Evolutionary conservation across 23 tunicate species (phyloP), one percentile per base, ranked within the genome.

Genomic region (Trididemnum nubilum): DNA sequence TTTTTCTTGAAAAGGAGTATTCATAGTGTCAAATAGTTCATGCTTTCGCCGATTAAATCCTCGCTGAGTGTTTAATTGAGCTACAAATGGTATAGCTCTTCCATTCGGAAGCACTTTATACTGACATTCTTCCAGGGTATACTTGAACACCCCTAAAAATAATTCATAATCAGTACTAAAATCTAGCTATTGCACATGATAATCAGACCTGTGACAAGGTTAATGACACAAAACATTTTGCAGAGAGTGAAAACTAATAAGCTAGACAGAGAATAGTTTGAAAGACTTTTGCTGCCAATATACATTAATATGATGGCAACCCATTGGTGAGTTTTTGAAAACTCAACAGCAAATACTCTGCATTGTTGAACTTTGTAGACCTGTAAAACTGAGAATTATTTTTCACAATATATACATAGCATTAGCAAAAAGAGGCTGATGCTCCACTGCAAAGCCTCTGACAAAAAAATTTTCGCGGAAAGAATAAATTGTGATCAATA

Each of bases 31-130:
- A 67, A 90, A 83, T 30, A 33, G 7, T 80, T 73, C 92, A 28
- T 82, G 79, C 65, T 86, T 81, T 64, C 99, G 84, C 37, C 91
- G 81, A 51, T 95, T 95, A 25, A 82, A 76, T 26, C 71, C 88
- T 73, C 99, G 71, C 33, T 95, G 87, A 4, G 87, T 84, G 66
- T 95, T 95, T 4, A 95, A 66, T 61, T 82, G 85, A 2, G 99
- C 96, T 0, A 86, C 92, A 82, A 74, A 83, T 0, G 71, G 82
- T 1, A 67, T 34, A 25, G 73, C 24, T n/a, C n/a, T n/a, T 28
- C 66, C 36, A 28, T 71, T 2, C 0, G 25, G 36, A 1, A 93
- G 33, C 7, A 36, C 49, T 66, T 87, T 93, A 78, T 83, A 93
- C 35, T 73, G 32, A 58, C 92, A 84, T 51, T 84, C 87, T 0